Evolutionary conservation across 2,113 vertebrate genomes (phyloP).

Genomic region (Galemys pyrenaicus): DNA sequence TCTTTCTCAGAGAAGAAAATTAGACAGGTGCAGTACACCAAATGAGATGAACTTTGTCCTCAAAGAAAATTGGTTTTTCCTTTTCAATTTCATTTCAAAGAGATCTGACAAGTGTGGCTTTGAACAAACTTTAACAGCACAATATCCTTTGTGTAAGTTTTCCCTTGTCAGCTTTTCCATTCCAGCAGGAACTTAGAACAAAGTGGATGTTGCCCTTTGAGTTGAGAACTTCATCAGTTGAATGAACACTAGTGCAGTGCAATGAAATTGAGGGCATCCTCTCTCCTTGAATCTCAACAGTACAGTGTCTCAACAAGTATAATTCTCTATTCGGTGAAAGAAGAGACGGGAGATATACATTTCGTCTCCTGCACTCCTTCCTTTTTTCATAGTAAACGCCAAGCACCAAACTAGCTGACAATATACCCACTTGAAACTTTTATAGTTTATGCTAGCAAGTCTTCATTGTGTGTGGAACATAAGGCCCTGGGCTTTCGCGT

Average conservation of each 20-base stretch:
- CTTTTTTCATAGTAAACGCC: slow-evolving; percentile 69
- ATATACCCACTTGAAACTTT: slow-evolving; percentile 64
- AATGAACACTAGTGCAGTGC: slow-evolving; percentile 83
- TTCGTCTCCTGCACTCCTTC: slow-evolving; percentile 58
- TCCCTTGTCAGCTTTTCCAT: slow-evolving; percentile 88
- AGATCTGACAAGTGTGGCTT: slow-evolving; percentile 89
- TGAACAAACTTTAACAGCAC: slow-evolving; percentile 90
- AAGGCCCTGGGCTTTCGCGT: neutral
- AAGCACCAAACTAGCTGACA: slow-evolving; percentile 71
- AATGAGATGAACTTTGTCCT: slow-evolving; percentile 90
- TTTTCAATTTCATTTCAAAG: slow-evolving; percentile 91
- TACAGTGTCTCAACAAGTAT: slow-evolving; percentile 83
- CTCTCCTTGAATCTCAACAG: slow-evolving; percentile 82
- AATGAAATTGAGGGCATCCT: slow-evolving; percentile 89
- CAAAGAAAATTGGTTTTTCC: slow-evolving; percentile 91
- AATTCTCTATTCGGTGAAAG: slow-evolving; percentile 81
- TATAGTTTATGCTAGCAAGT: neutral
- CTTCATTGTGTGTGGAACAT: neutral
- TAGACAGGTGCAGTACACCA: slow-evolving; percentile 87
- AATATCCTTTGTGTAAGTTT: slow-evolving; percentile 89
- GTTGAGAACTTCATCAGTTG: slow-evolving; percentile 88
- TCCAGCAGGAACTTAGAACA: slow-evolving; percentile 88
- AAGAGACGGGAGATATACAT: slow-evolving; percentile 72
- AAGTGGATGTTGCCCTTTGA: slow-evolving; percentile 87
- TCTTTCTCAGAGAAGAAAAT: slow-evolving; percentile 84